Percentiles rank a stretch among this genome's conserved stretches.
Conservation (phyloP, 2,888 invertebrate species). For the Thelaira solivaga region DNA sequence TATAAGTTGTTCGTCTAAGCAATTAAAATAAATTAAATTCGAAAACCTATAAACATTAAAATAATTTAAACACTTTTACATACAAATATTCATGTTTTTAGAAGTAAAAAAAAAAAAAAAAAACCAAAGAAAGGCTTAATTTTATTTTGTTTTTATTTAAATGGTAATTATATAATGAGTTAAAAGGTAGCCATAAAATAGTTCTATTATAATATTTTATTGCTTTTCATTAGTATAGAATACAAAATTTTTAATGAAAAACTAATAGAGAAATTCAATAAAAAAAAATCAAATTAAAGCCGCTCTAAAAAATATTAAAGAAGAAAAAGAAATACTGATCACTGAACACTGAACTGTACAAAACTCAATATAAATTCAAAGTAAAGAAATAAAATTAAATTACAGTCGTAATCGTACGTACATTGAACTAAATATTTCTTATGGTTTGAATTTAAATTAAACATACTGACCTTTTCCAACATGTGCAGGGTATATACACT, state of each 20-base stretch:
- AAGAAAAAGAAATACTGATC: constrained; percentile 40
- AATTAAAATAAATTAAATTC: constrained; percentile 41
- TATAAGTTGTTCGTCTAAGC: background rate
- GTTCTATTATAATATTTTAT: constrained; percentile 18
- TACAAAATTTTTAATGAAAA: constrained; percentile 9
- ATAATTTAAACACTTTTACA: constrained; percentile 28
- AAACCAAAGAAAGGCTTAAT: background rate
- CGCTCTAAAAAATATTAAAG: constrained; percentile 10
- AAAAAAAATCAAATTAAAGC: constrained; percentile 2
- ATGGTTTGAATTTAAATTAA: constrained; percentile 43
- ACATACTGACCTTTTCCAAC: constrained; percentile 61
- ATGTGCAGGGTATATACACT: no score
- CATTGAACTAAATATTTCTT: no score
- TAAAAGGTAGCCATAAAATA: constrained; percentile 29
- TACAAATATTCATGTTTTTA: background rate
- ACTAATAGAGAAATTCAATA: background rate
- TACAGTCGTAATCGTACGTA: no score
- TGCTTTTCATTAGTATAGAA: constrained; percentile 16
- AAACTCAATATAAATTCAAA: constrained; percentile 54
- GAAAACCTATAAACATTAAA: constrained; percentile 16
- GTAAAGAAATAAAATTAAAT: constrained; percentile 19
- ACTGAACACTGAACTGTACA: no score
- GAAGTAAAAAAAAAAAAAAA: background rate
- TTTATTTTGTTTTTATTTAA: constrained; percentile 35
- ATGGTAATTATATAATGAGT: constrained; percentile 57